Percentiles rank a stretch among this genome's conserved stretches.
Conservation (phyloP, 2,113 vertebrate genomes). For the Chauna torquata region DNA sequence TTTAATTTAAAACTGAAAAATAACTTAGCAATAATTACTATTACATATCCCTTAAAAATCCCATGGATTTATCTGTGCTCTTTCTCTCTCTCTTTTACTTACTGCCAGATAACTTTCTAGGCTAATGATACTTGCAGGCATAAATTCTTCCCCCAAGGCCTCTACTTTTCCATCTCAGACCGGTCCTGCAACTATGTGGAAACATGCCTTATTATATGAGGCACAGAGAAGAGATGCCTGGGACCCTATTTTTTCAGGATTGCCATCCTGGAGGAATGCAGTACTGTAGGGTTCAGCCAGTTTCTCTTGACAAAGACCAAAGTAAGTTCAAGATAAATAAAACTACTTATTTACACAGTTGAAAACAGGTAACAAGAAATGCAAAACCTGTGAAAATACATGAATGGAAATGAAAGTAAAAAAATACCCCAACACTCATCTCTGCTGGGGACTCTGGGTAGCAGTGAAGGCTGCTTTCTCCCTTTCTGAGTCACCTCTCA, state of each 20-base stretch:
- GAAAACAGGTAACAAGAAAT: not conserved
- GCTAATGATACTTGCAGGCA: constrained; percentile 14
- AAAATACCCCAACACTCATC: not conserved
- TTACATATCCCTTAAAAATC: not conserved
- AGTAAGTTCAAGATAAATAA: not conserved
- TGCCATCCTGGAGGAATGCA: too few species aligned
- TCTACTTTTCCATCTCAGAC: not conserved
- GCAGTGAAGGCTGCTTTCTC: not conserved
- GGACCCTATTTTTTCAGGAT: not conserved
- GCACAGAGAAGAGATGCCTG: not conserved
- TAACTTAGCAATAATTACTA: not conserved
- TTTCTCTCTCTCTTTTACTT: not conserved
- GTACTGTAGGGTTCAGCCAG: not conserved
- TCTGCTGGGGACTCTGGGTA: constrained; percentile 12
- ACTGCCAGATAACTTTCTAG: not conserved
- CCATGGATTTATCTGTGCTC: not conserved
- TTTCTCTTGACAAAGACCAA: not conserved
- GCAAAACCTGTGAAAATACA: not conserved
- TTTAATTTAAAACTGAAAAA: constrained; percentile 2
- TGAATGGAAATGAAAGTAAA: not conserved
- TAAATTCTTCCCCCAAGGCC: not conserved
- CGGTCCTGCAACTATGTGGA: not conserved
- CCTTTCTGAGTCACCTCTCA: not conserved
- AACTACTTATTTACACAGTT: not conserved
- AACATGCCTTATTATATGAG: not conserved